These are phyloP conservation scores for Drosophila aff. DNA, from an alignment of 1,140 invertebrate genomes.

Conservation along the genomic window DNA sequence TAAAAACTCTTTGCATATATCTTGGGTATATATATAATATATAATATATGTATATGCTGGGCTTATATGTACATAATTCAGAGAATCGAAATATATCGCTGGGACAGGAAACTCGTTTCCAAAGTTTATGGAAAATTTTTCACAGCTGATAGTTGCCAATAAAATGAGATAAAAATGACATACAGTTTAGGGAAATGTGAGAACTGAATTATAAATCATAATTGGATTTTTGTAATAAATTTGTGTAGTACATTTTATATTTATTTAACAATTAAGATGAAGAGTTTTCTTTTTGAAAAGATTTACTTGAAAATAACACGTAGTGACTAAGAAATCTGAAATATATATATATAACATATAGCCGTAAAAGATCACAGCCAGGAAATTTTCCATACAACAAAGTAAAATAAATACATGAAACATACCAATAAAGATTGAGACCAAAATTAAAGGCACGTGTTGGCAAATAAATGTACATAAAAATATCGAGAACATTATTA, in stretches of 20 bases:
- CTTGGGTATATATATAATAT: not conserved
- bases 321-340: conserved; percentile 8
- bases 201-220: not conserved
- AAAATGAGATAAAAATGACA: conserved; percentile 7
- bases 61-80: conserved; percentile 44
- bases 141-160: conserved; percentile 1
- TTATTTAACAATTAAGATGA: not conserved
- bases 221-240: not conserved
- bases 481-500: conserved; percentile 17
- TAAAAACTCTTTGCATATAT: not conserved
- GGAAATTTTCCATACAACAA: conserved; percentile 31
- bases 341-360: conserved; percentile 1
- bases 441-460: conserved; percentile 43
- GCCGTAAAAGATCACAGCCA: not conserved
- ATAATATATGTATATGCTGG: not conserved
- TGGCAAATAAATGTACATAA: conserved; percentile 16
- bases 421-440: conserved; percentile 24
- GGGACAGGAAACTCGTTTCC: conserved; percentile 39
- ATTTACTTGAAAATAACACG: conserved; percentile 6
- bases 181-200: not conserved
- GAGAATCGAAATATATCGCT: conserved; percentile 6
- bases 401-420: conserved; percentile 25
- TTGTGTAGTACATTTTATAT: too few relatives aligned
- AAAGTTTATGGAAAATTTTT: conserved; percentile 33
- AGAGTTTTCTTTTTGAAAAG: not conserved